Evolutionary conservation across 2,113 vertebrate genomes (phyloP).

Genomic region (Lynx canadensis): DNA sequence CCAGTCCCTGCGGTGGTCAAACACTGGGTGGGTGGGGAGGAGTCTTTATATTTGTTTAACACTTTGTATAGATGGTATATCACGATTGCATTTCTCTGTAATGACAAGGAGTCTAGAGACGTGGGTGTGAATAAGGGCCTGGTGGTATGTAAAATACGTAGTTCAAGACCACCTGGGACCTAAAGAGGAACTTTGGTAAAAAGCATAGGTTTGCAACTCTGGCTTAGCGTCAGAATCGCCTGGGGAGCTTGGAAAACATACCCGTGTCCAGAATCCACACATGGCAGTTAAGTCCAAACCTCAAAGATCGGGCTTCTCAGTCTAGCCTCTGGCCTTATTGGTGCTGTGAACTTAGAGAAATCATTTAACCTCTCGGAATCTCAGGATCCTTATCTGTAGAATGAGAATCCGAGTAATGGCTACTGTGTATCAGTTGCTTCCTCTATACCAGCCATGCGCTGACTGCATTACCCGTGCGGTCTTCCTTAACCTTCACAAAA

Average conservation of each 20-base stretch:
- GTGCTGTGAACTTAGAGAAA: neutral
- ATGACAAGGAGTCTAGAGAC: neutral
- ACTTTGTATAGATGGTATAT: neutral
- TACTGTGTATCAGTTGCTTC: neutral
- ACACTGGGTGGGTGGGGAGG: neutral
- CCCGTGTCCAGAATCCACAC: neutral
- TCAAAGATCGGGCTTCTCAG: neutral
- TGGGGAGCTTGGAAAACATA: neutral
- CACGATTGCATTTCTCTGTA: neutral
- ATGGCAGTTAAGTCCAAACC: neutral
- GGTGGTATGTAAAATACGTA: neutral
- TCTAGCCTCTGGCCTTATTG: neutral
- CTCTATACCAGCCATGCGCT: neutral
- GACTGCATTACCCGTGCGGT: accelerated
- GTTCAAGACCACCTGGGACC: neutral
- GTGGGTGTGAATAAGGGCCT: neutral
- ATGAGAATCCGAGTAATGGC: neutral
- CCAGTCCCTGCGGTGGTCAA: neutral
- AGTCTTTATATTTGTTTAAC: neutral
- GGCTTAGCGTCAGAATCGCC: neutral
- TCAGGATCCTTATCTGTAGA: neutral
- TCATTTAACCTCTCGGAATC: neutral
- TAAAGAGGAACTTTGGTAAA: slow-evolving; percentile 7
- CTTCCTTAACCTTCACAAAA: neutral
- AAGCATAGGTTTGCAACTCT: neutral